phyloP scores from a whole-genome alignment of 2,797 vertebrate species.

The Pogoniulus pusillus region DNA sequence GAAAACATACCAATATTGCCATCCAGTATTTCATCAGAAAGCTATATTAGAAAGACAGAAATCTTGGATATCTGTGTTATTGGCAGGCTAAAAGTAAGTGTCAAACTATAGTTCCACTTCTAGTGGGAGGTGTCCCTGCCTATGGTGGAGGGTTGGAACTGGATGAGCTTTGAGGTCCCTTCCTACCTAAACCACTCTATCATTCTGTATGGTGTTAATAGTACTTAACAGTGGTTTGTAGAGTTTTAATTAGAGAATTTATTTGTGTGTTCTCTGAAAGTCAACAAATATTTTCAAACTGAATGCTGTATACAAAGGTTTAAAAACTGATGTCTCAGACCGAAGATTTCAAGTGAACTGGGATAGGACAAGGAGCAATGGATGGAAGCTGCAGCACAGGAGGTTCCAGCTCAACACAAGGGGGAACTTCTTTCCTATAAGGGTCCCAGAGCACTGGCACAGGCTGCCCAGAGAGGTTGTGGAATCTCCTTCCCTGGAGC shows the following conservation, averaged over 20 bases:
- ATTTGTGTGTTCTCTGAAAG: slow-evolving; percentile 17
- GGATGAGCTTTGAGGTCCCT: too few relatives aligned
- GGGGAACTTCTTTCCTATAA: too few relatives aligned
- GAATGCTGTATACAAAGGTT: neutral
- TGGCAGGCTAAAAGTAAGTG: slow-evolving; percentile 37
- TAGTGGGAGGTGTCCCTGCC: too few relatives aligned
- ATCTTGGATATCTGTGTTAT: slow-evolving; percentile 28
- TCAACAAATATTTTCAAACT: slow-evolving; percentile 27
- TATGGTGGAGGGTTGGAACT: too few relatives aligned
- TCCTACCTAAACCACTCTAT: too few relatives aligned
- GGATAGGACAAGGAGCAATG: too few relatives aligned
- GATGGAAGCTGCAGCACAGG: too few relatives aligned
- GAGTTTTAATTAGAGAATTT: slow-evolving; percentile 42
- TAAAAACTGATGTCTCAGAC: neutral
- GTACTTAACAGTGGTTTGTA: slow-evolving; percentile 49
- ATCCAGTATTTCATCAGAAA: slow-evolving; percentile 54
- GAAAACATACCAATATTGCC: slow-evolving; percentile 32
- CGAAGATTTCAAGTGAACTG: neutral
- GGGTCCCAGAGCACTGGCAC: too few relatives aligned
- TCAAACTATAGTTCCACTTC: slow-evolving; percentile 35
- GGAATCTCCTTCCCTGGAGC: too few relatives aligned
- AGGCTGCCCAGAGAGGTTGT: too few relatives aligned
- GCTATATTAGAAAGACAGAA: slow-evolving; percentile 3
- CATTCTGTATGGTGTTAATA: neutral
- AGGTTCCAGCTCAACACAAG: too few relatives aligned